phyloP scores from a whole-genome alignment of 2,888 invertebrate species.

The Ferdinandea cuprea region DNA sequence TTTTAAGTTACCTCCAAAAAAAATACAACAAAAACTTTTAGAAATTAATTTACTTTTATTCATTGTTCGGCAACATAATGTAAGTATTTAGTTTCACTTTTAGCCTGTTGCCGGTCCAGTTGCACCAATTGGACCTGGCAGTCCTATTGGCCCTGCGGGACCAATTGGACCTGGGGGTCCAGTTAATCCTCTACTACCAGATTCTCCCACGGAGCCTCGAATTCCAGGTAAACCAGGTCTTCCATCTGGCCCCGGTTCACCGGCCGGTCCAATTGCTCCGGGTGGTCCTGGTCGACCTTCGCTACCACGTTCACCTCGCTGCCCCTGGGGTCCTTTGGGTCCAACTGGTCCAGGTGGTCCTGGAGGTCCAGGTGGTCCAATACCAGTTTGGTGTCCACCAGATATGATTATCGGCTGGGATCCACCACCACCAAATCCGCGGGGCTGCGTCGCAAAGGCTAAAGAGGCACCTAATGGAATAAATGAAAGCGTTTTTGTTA shows the following conservation, averaged over 20 bases:
- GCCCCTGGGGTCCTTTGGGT: conserved; percentile 46
- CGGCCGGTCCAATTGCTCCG: conserved; percentile 51
- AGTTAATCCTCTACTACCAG: conserved; percentile 41
- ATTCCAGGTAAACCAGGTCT: conserved; percentile 54
- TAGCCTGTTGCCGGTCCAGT: conserved; percentile 5
- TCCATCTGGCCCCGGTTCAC: conserved; percentile 54
- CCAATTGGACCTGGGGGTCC: conserved; percentile 59
- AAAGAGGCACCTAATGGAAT: conserved; percentile 19
- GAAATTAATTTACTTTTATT: neutral
- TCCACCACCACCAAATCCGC: conserved; percentile 35
- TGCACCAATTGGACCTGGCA: conserved; percentile 22
- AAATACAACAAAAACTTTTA: no score
- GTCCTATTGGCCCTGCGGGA: conserved; percentile 33
- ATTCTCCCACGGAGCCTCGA: conserved; percentile 13
- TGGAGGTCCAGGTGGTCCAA: conserved; percentile 69
- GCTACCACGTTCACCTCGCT: conserved; percentile 47
- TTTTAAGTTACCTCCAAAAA: no score
- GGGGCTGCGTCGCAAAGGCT: conserved; percentile 7
- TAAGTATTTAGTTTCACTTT: neutral
- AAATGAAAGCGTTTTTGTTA: neutral
- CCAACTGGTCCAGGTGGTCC: conserved; percentile 63
- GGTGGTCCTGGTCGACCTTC: conserved; percentile 55
- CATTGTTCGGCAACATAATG: neutral
- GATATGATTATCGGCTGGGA: conserved; percentile 20
- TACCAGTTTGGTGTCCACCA: conserved; percentile 25